Percentiles rank a stretch among this genome's conserved stretches.
These are phyloP conservation scores for Cheilosia grossa DNA, from an alignment of 2,888 invertebrate genomes.

Conservation along the genomic window DNA sequence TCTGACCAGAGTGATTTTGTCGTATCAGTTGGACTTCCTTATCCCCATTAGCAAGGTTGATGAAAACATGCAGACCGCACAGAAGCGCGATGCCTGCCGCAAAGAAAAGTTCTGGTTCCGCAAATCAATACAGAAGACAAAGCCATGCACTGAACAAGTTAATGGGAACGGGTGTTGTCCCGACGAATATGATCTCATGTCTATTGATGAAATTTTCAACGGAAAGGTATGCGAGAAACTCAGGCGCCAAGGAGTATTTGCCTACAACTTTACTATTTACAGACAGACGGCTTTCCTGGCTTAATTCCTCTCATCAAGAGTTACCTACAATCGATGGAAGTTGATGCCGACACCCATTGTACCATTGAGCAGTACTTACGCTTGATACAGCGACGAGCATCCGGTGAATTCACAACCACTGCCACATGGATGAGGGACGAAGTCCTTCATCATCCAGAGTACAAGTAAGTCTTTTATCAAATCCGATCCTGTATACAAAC, in stretches of 20 bases:
- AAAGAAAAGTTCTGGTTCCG: slow-evolving; percentile 97
- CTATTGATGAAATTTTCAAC: slow-evolving; percentile 98
- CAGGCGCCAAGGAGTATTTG: neutral
- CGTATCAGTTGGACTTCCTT: slow-evolving; percentile 97
- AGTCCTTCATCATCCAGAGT: slow-evolving; percentile 93
- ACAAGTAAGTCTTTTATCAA: slow-evolving; percentile 87
- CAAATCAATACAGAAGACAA: slow-evolving; percentile 86
- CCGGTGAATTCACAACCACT: slow-evolving; percentile 95
- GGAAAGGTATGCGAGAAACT: slow-evolving; percentile 85
- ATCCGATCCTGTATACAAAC: neutral
- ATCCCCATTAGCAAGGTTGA: slow-evolving; percentile 99
- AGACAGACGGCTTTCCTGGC: slow-evolving; percentile 95
- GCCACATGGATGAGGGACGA: slow-evolving; percentile 97
- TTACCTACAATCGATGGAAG: slow-evolving; percentile 97
- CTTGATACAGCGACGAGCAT: slow-evolving; percentile 93
- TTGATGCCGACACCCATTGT: slow-evolving; percentile 99
- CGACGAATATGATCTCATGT: slow-evolving; percentile 90
- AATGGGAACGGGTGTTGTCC: slow-evolving; percentile 45
- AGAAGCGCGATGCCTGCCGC: slow-evolving; percentile 93
- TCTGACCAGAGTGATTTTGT: slow-evolving; percentile 97
- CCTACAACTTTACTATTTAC: neutral
- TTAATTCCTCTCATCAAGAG: slow-evolving; percentile 96
- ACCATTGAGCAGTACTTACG: slow-evolving; percentile 98
- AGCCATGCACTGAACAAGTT: slow-evolving; percentile 57
- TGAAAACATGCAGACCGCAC: slow-evolving; percentile 98